These are phyloP conservation scores for Lordiphosa collinella DNA, from an alignment of 1,140 invertebrate genomes.

Conservation along the genomic window DNA sequence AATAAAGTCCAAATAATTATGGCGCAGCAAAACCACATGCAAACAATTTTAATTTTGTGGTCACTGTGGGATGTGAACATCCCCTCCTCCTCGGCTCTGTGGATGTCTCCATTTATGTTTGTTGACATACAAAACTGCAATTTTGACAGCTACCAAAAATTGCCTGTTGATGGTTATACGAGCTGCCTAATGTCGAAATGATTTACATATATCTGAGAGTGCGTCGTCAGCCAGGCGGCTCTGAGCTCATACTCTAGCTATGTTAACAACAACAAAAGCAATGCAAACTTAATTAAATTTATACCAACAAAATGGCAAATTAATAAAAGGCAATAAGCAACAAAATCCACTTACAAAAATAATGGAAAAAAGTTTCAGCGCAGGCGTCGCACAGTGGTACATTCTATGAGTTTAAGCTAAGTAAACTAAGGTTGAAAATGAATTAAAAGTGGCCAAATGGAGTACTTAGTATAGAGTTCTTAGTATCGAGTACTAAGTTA, in stretches of 20 bases:
- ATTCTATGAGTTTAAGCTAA: no score
- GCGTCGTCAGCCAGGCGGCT: no score
- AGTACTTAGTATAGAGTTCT: no score
- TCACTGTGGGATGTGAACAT: not conserved
- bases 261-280: no score
- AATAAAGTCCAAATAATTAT: no score
- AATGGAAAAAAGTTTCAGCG: not conserved
- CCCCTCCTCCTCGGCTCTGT: not conserved
- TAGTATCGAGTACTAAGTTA: no score
- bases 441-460: no score
- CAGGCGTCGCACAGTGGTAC: no score
- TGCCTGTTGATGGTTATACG: constrained; percentile 28
- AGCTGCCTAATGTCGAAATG: constrained; percentile 12
- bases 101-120: not conserved
- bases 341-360: not conserved
- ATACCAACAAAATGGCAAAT: constrained; percentile 16
- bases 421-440: no score
- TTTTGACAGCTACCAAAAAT: constrained; percentile 5
- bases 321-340: constrained; percentile 38
- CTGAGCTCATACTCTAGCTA: no score
- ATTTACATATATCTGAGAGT: not conserved
- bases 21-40: no score
- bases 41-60: not conserved
- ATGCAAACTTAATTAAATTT: not conserved
- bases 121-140: constrained; percentile 16